Evolutionary conservation across 2,888 invertebrate species (phyloP).

Genomic region (Rhopalosiphum nymphaeae): DNA sequence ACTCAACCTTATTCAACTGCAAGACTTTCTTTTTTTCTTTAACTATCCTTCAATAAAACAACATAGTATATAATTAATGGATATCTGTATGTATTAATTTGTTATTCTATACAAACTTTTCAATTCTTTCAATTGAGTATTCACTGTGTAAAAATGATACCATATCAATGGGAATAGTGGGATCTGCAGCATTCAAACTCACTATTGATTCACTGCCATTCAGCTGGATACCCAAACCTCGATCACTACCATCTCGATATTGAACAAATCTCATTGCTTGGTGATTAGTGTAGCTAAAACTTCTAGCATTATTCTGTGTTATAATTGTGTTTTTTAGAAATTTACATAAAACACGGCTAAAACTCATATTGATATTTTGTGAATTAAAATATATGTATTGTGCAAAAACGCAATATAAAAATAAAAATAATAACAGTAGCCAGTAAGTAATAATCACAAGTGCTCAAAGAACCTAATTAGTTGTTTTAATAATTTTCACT

Average conservation of each 20-base stretch:
- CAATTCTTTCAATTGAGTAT: slow-evolving; percentile 26
- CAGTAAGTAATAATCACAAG: background rate
- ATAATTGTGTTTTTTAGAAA: background rate
- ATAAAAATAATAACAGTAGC: background rate
- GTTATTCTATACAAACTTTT: slow-evolving; percentile 29
- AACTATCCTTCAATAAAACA: slow-evolving; percentile 71
- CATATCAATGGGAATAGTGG: slow-evolving; percentile 74
- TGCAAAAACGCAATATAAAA: background rate
- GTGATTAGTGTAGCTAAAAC: slow-evolving; percentile 68
- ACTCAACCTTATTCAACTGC: slow-evolving; percentile 73
- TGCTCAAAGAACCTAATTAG: background rate
- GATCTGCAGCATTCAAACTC: slow-evolving; percentile 75
- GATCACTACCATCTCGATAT: slow-evolving; percentile 74
- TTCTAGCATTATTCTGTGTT: background rate
- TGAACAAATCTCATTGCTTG: slow-evolving; percentile 79
- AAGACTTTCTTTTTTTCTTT: slow-evolving; percentile 73
- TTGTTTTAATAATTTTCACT: background rate
- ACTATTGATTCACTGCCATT: slow-evolving; percentile 79
- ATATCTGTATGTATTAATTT: background rate
- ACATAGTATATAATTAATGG: background rate
- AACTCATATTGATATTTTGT: slow-evolving; percentile 14
- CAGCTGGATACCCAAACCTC: slow-evolving; percentile 76
- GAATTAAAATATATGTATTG: background rate
- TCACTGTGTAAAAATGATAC: slow-evolving; percentile 73
- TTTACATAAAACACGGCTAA: background rate